These are phyloP conservation scores for Tachysurus fulvidraco DNA, from an alignment of 2,113 vertebrate genomes.

Conservation along the genomic window DNA sequence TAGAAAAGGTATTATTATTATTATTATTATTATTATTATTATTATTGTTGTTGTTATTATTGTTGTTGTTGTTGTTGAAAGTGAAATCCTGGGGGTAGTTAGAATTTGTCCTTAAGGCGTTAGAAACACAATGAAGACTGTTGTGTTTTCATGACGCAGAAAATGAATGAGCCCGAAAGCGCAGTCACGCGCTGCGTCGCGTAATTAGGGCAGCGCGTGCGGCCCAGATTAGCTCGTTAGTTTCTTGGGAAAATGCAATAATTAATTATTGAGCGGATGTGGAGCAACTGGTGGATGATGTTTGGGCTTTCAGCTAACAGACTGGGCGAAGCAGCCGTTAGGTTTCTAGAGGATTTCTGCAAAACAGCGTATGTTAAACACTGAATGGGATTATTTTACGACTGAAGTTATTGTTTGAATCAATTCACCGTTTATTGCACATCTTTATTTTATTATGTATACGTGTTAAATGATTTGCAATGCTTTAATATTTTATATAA, in stretches of 20 bases:
- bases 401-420: not conserved
- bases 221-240: constrained; percentile 97
- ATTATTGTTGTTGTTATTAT: not conserved
- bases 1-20: constrained; percentile 4
- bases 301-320: constrained; percentile 77
- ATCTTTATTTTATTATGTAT: not conserved
- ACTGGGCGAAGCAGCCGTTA: constrained; percentile 84
- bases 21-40: not conserved
- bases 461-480: not conserved
- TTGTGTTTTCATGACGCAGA: constrained; percentile 87
- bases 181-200: constrained; percentile 80
- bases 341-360: constrained; percentile 6
- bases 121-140: constrained; percentile 69
- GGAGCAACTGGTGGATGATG: constrained; percentile 79
- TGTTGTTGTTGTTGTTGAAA: not conserved
- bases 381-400: not conserved
- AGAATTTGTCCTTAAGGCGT: constrained; percentile 64
- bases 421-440: not conserved
- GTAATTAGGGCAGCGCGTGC: constrained; percentile 97
- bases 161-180: constrained; percentile 82
- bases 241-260: constrained; percentile 79
- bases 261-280: constrained; percentile 88
- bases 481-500: too few relatives aligned
- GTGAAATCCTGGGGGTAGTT: not conserved
- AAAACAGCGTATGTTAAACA: not conserved